Conservation (phyloP, 2,888 invertebrate genomes). For the Drosophila mimica region DNA sequence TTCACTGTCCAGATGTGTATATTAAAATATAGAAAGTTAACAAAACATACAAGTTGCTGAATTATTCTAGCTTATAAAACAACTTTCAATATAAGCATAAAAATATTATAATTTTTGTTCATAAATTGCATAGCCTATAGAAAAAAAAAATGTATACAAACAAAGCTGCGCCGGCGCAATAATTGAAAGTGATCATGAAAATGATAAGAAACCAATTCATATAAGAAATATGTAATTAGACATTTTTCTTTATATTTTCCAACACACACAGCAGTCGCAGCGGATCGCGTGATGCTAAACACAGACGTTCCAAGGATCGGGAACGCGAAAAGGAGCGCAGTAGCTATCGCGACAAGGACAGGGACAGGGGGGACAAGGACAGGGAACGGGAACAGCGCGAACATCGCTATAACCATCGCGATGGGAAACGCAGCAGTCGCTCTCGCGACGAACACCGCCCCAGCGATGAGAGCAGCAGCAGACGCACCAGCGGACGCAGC, state of each 20-base stretch:
- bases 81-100: neutral
- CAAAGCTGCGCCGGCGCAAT: neutral
- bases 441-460: constrained; percentile 76
- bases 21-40: neutral
- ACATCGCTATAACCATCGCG: constrained; percentile 67
- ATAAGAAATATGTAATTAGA: too few species aligned
- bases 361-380: constrained; percentile 45
- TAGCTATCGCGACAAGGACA: constrained; percentile 40
- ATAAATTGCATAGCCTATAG: too few species aligned
- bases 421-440: constrained; percentile 59
- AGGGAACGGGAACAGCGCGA: constrained; percentile 55
- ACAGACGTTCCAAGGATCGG: constrained; percentile 65
- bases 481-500: constrained; percentile 35
- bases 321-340: constrained; percentile 75
- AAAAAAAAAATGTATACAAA: neutral
- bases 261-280: constrained; percentile 76
- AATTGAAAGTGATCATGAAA: neutral
- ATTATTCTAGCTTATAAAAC: neutral
- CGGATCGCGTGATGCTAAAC: constrained; percentile 73
- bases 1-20: neutral
- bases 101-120: neutral
- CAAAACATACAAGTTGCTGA: neutral
- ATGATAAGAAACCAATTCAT: neutral
- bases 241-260: constrained; percentile 20
- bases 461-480: constrained; percentile 66